These are phyloP conservation scores for Oryzias dopingdopingensis DNA, from an alignment of 2,797 vertebrate species.

Conservation along the genomic window DNA sequence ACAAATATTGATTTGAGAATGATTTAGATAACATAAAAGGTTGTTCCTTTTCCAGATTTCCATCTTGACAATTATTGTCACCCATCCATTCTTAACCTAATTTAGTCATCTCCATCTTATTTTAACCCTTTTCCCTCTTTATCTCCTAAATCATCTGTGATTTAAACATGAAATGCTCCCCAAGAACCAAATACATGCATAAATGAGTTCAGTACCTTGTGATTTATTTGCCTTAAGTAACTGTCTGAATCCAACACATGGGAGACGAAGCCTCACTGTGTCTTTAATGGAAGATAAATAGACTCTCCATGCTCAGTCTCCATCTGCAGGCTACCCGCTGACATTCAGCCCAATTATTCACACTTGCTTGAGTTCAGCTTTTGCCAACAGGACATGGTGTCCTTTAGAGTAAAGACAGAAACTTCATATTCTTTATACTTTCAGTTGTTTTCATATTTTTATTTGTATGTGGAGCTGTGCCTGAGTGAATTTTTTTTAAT, in stretches of 20 bases:
- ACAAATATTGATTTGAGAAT: no score
- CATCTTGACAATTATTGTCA: no score
- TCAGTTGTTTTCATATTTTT: conserved; percentile 42
- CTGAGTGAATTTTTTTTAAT: conserved; percentile 37
- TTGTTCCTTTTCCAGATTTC: no score
- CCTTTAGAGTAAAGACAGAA: conserved; percentile 64
- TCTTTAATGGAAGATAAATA: conserved; percentile 58
- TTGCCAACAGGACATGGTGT: conserved; percentile 67
- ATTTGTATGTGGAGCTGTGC: conserved; percentile 30
- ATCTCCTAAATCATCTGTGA: no score
- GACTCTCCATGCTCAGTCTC: conserved; percentile 54
- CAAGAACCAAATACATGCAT: not conserved
- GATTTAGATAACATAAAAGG: no score
- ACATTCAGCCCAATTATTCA: conserved; percentile 77
- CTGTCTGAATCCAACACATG: conserved; percentile 8
- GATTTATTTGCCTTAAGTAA: conserved; percentile 8
- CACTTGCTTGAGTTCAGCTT: conserved; percentile 61
- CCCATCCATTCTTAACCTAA: no score
- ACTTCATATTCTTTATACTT: conserved; percentile 56
- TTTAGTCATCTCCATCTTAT: no score
- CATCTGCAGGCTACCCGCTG: conserved; percentile 66
- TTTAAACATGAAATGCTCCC: no score
- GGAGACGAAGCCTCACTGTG: conserved; percentile 37
- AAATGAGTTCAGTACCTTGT: not conserved
- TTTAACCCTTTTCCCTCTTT: no score